phyloP scores from a whole-genome alignment of 2,888 invertebrate genomes.

The Drosophila cognata region DNA sequence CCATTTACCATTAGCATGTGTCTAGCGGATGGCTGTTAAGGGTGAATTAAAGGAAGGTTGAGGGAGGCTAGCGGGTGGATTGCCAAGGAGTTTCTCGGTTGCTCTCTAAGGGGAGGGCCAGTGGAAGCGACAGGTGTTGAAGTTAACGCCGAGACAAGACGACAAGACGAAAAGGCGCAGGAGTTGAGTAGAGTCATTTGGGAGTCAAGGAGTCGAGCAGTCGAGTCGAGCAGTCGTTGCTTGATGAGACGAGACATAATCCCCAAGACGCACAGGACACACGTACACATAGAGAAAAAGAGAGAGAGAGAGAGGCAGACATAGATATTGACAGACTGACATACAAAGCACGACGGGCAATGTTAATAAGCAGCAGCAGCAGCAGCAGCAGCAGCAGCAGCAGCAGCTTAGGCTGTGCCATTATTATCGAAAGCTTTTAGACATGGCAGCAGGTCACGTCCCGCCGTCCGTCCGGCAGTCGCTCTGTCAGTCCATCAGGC shows the following conservation, averaged over 20 bases:
- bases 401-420: conserved; percentile 30
- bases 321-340: not conserved
- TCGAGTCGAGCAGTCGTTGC: conserved; percentile 9
- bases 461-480: conserved; percentile 30
- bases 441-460: conserved; percentile 74
- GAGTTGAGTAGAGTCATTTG: conserved; percentile 1
- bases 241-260: conserved; percentile 51
- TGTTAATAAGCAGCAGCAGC: conserved; percentile 54
- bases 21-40: conserved; percentile 34
- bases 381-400: conserved; percentile 3
- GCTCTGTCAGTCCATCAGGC: conserved; percentile 37
- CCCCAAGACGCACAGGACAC: conserved; percentile 52
- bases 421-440: conserved; percentile 81
- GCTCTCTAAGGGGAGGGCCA: not conserved
- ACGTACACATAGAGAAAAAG: not conserved
- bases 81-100: conserved; percentile 6
- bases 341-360: conserved; percentile 16
- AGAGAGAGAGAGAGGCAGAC: conserved; percentile 4
- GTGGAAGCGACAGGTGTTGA: conserved; percentile 56
- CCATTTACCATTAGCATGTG: conserved; percentile 78
- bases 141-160: conserved; percentile 45
- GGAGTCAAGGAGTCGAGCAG: not conserved
- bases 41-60: not conserved
- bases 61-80: not conserved
- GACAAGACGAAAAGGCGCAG: not conserved